Conservation (phyloP, 1,140 invertebrate genomes). For the Drosophila ohnishii region DNA sequence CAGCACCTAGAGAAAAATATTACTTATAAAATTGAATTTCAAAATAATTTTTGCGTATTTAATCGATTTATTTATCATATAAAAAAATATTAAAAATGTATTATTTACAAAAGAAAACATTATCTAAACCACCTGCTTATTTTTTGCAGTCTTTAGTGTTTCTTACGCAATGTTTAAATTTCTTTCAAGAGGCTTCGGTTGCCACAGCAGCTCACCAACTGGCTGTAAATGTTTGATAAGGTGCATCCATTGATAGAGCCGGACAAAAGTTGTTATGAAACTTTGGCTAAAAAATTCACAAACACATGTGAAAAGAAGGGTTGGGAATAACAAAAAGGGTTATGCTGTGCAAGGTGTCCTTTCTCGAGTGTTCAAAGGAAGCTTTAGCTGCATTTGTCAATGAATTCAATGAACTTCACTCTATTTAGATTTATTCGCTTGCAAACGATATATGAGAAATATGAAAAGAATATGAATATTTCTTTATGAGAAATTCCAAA, state of each 20-base stretch:
- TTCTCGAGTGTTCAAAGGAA: conserved; percentile 26
- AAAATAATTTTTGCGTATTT: background rate
- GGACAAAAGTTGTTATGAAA: conserved; percentile 42
- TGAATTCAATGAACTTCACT: conserved; percentile 17
- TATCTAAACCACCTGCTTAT: background rate
- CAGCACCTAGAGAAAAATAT: background rate
- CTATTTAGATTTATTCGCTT: conserved; percentile 2
- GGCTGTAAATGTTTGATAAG: conserved; percentile 74
- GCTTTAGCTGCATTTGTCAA: conserved; percentile 22
- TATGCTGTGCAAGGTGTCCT: conserved; percentile 12
- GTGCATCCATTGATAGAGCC: conserved; percentile 56
- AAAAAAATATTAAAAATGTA: background rate
- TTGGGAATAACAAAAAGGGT: background rate
- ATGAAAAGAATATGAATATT: conserved; percentile 10
- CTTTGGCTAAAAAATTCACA: conserved; percentile 22
- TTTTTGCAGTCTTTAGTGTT: background rate
- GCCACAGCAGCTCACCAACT: conserved; percentile 47
- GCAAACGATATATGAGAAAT: background rate
- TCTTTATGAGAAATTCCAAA: background rate
- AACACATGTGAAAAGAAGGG: background rate
- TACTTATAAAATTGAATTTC: too few relatives aligned
- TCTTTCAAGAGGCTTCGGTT: conserved; percentile 23
- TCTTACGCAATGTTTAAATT: conserved; percentile 53
- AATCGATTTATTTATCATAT: background rate
- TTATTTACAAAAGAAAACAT: background rate